phyloP scores from a whole-genome alignment of 1,140 invertebrate genomes.

The Caenorhabditis briggsae region DNA sequence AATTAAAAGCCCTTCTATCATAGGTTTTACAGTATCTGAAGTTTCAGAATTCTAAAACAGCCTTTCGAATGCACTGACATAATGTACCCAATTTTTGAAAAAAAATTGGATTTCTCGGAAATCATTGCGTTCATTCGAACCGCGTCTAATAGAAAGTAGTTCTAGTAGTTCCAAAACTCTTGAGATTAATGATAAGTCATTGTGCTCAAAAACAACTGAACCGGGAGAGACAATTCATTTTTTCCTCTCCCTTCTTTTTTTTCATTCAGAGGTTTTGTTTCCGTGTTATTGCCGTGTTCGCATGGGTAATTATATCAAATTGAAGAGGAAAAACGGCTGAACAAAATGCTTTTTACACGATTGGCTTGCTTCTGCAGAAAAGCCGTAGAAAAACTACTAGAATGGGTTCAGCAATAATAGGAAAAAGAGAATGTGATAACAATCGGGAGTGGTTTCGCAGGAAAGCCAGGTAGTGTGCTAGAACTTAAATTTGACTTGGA shows the following conservation, averaged over 20 bases:
- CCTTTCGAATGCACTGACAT: no score
- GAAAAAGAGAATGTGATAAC: slow-evolving; percentile 3
- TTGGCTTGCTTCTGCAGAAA: slow-evolving; percentile 32
- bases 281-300: slow-evolving; percentile 42
- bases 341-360: slow-evolving; percentile 42
- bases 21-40: no score
- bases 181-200: slow-evolving; percentile 21
- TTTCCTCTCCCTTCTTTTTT: not conserved
- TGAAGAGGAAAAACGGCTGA: slow-evolving; percentile 38
- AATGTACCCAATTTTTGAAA: no score
- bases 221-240: not conserved
- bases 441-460: not conserved
- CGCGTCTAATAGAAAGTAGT: not conserved
- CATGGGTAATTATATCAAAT: slow-evolving; percentile 50
- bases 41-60: no score
- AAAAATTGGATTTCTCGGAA: no score
- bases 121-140: no score
- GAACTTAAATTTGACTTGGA: not conserved
- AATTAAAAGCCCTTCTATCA: no score
- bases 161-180: not conserved
- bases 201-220: slow-evolving; percentile 21
- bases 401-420: slow-evolving; percentile 26
- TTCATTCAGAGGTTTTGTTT: slow-evolving; percentile 9
- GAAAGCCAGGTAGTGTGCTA: not conserved
- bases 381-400: not conserved